phyloP scores from a whole-genome alignment of 2,888 invertebrate genomes.

The Eurytoma adleriae region DNA sequence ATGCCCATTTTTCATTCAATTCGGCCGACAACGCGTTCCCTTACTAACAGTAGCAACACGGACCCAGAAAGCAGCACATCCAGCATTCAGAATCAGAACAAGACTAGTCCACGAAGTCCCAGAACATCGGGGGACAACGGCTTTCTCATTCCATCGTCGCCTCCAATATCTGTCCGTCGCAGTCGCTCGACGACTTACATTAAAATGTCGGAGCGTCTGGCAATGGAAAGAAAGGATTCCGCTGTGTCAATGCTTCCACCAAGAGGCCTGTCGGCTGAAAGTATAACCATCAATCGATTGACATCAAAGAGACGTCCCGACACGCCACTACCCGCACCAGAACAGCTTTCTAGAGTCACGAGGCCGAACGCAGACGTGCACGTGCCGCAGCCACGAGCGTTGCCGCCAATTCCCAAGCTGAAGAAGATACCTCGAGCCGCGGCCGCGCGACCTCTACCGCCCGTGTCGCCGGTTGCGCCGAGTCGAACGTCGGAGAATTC shows the following conservation, averaged over 20 bases:
- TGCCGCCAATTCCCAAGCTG: conserved; percentile 19
- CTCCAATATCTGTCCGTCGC: conserved; percentile 40
- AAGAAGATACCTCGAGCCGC: conserved; percentile 13
- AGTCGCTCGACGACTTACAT: conserved; percentile 55
- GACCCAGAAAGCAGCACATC: conserved; percentile 23
- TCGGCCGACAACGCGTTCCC: conserved; percentile 59
- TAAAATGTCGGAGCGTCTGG: conserved; percentile 52
- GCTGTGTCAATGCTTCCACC: conserved; percentile 6
- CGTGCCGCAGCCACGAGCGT: neutral
- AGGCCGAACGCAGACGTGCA: neutral
- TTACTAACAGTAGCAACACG: conserved; percentile 33
- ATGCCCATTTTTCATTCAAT: conserved; percentile 60
- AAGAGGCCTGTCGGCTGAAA: conserved; percentile 21
- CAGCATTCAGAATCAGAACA: conserved; percentile 13
- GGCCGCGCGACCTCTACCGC: neutral
- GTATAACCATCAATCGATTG: conserved; percentile 38
- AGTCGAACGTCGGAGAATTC: neutral
- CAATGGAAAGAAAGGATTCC: conserved; percentile 37
- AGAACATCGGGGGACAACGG: conserved; percentile 65
- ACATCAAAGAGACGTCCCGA: conserved; percentile 65
- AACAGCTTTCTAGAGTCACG: conserved; percentile 37
- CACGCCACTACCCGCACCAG: conserved; percentile 66
- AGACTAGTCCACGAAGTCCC: conserved; percentile 54
- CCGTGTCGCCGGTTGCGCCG: neutral
- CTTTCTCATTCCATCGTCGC: conserved; percentile 59